Conservation (phyloP, 2,888 invertebrate genomes). For the Erynnis tages region DNA sequence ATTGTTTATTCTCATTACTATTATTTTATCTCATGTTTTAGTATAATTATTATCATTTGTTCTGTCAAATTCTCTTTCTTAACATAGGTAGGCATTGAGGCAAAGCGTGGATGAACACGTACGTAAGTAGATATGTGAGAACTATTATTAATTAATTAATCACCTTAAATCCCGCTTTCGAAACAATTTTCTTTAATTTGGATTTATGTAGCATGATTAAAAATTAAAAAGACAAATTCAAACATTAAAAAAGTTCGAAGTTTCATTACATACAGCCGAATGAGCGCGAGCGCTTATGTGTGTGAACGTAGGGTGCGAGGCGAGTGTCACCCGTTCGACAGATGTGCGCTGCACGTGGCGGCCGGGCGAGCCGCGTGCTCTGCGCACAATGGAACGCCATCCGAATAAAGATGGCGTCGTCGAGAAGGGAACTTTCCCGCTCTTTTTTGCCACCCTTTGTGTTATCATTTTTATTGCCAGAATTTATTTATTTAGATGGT, state of each 20-base stretch:
- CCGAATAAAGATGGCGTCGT: conserved; percentile 63
- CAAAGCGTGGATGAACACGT: too few species aligned
- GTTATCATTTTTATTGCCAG: conserved; percentile 20
- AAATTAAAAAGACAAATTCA: too few species aligned
- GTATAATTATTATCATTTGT: too few species aligned
- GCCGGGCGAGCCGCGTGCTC: conserved; percentile 45
- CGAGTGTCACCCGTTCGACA: conserved; percentile 42
- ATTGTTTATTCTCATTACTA: conserved; percentile 55
- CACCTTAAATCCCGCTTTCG: too few species aligned
- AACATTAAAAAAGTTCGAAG: conserved; percentile 12
- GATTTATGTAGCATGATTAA: too few species aligned
- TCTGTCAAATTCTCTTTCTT: neutral
- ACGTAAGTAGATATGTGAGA: too few species aligned
- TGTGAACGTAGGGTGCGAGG: conserved; percentile 39
- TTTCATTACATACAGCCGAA: conserved; percentile 17
- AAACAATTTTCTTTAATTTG: too few species aligned
- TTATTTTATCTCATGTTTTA: conserved; percentile 34
- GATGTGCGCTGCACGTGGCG: conserved; percentile 46
- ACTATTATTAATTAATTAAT: too few species aligned
- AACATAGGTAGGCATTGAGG: too few species aligned
- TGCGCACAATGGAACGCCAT: conserved; percentile 70
- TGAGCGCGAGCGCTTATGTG: conserved; percentile 28
- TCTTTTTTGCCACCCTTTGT: conserved; percentile 45
- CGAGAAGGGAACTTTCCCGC: conserved; percentile 67
- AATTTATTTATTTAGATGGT: conserved; percentile 12